Evolutionary conservation across 2,113 vertebrate species (phyloP), one percentile per base, ranked within the genome.

Genomic region (Oncorhynchus clarkii): DNA sequence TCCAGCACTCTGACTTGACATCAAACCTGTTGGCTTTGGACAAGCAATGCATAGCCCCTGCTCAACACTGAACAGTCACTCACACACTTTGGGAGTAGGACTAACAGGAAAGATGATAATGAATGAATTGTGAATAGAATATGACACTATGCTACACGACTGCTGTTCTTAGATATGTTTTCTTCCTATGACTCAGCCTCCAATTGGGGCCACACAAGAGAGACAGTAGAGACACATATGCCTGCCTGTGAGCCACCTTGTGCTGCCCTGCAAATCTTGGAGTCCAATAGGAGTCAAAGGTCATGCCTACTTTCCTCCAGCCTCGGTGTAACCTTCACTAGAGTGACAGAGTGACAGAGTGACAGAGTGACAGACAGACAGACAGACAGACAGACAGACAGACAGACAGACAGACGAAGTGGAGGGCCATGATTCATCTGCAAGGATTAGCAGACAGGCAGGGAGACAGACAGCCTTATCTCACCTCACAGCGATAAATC

Each of bases 401-500:
- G 34, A 39, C 34, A 39, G 8, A 2, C 39, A 39, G 39, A 39
- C 39, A 7, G 39, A 39, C 7, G 39, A 9, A 11, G 39, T 6
- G 39, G 39, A 57, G 13, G 14, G 13, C 54, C 5, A 14, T 74
- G 79, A 57, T 57, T 57, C 54, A 16, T 57, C 74, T 49, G 34
- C 5, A 24, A 65, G 54, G 74, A 76, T 76, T 76, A 62, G 59
- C 62, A 29, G 54, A 57, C 54, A 78, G 82, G 68, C 24, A 69
- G 72, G 82, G 80, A 70, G 73, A 85, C 72, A 73, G 78, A 68
- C 74, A 49, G 86, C 80, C 87, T 93, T 93, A 93, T 93, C 92
- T 90, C 80, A 78, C 86, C 88, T 86, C 76, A 71, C 88, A 88
- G 80, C 83, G 87, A 91, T 89, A 90, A 88, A 92, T 92, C 92